Percentiles rank a stretch among this genome's conserved stretches.
These are phyloP conservation scores for Itoplectis maculator DNA, from an alignment of 2,888 invertebrate species.

Conservation along the genomic window DNA sequence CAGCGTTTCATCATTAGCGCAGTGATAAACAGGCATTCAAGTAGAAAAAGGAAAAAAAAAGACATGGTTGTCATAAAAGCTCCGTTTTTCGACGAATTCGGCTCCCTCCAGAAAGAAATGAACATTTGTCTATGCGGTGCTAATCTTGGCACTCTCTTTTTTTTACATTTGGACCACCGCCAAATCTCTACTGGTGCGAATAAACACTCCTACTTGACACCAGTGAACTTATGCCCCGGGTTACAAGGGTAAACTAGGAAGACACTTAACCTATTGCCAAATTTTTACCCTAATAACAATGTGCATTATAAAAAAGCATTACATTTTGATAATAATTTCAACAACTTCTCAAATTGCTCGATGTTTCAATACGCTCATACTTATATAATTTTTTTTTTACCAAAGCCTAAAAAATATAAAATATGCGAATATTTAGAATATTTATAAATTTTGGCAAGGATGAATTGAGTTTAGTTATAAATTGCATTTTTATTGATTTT, in stretches of 20 bases:
- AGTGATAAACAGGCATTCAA: background rate
- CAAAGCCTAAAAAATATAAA: no score
- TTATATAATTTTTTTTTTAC: no score
- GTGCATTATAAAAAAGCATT: background rate
- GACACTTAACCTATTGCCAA: background rate
- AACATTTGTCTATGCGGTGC: background rate
- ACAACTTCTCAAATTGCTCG: background rate
- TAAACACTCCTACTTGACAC: background rate
- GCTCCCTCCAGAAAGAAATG: background rate
- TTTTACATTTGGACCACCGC: background rate
- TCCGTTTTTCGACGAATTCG: background rate
- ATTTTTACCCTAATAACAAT: background rate
- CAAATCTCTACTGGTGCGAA: constrained; percentile 7
- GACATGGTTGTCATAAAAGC: background rate
- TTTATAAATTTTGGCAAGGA: no score
- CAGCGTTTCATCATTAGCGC: no score
- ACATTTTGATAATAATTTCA: background rate
- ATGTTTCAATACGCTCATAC: no score
- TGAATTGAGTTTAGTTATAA: background rate
- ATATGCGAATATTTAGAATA: no score
- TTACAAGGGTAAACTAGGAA: background rate
- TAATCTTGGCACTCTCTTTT: constrained; percentile 1
- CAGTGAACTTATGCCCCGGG: background rate
- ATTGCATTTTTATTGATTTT: background rate
- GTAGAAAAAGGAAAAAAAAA: background rate